A percentile compares a stretch with the other conserved stretches of the same genome.
These are phyloP conservation scores for Julus scanicus DNA, from an alignment of 2,888 invertebrate species.

Conservation along the genomic window DNA sequence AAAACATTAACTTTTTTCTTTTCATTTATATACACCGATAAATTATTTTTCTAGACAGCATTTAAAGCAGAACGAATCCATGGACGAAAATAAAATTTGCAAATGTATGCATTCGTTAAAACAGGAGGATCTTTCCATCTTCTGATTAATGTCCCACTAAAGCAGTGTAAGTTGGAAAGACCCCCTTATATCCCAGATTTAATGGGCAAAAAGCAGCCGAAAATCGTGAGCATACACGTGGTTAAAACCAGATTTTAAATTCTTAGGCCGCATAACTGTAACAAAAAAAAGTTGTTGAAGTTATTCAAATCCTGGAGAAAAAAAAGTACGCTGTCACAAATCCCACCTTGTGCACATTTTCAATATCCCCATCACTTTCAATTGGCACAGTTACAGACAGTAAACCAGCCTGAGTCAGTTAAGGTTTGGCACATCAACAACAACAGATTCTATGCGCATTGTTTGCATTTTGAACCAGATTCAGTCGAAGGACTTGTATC, in stretches of 20 bases:
- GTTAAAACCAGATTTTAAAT: not conserved
- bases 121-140: too few relatives aligned
- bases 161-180: too few relatives aligned
- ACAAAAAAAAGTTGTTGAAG: not conserved
- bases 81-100: too few relatives aligned
- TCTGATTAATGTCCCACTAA: too few relatives aligned
- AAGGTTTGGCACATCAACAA: not conserved
- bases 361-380: not conserved
- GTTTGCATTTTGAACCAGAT: not conserved
- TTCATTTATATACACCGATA: too few relatives aligned
- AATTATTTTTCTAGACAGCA: too few relatives aligned
- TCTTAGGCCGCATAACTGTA: not conserved
- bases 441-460: not conserved
- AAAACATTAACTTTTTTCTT: too few relatives aligned
- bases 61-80: too few relatives aligned
- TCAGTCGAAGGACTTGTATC: too few relatives aligned
- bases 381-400: not conserved
- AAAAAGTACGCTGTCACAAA: not conserved
- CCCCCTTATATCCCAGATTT: not conserved
- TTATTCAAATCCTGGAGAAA: not conserved
- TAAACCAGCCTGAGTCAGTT: not conserved
- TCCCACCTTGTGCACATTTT: not conserved
- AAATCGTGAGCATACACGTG: not conserved
- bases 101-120: too few relatives aligned
- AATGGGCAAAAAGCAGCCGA: not conserved